Percentiles rank a stretch among this genome's conserved stretches.
These are phyloP conservation scores for Cygnus buccinator DNA, from an alignment of 2,113 vertebrate species.

Conservation along the genomic window DNA sequence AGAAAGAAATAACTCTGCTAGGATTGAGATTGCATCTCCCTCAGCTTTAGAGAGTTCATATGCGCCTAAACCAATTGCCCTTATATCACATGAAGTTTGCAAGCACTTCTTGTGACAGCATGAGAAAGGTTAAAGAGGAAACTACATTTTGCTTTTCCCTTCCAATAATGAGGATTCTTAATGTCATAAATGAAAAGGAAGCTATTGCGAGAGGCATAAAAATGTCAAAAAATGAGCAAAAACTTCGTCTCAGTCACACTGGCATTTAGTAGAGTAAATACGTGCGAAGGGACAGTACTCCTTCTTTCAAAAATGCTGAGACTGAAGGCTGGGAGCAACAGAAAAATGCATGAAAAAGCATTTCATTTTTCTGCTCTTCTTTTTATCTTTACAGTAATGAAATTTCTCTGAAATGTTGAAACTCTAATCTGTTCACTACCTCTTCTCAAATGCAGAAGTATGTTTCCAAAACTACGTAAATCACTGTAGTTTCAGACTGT, in stretches of 20 bases:
- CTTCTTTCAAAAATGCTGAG: background rate
- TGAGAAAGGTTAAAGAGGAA: background rate
- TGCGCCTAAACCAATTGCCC: background rate
- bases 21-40: background rate
- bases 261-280: background rate
- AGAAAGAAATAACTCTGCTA: background rate
- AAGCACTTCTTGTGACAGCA: background rate
- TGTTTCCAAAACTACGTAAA: conserved; percentile 25
- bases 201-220: background rate
- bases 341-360: background rate
- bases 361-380: background rate
- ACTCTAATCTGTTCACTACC: background rate
- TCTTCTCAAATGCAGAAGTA: conserved; percentile 34
- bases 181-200: background rate
- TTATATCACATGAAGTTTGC: background rate
- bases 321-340: background rate
- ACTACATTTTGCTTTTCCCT: background rate
- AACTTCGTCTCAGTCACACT: background rate
- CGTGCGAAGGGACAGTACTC: background rate
- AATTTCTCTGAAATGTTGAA: background rate
- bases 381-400: background rate
- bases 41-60: background rate
- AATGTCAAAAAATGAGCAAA: background rate
- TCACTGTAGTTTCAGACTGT: background rate
- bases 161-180: background rate